These are phyloP conservation scores for Mus spicilegus DNA, from an alignment of 2,113 vertebrate genomes.

Conservation along the genomic window DNA sequence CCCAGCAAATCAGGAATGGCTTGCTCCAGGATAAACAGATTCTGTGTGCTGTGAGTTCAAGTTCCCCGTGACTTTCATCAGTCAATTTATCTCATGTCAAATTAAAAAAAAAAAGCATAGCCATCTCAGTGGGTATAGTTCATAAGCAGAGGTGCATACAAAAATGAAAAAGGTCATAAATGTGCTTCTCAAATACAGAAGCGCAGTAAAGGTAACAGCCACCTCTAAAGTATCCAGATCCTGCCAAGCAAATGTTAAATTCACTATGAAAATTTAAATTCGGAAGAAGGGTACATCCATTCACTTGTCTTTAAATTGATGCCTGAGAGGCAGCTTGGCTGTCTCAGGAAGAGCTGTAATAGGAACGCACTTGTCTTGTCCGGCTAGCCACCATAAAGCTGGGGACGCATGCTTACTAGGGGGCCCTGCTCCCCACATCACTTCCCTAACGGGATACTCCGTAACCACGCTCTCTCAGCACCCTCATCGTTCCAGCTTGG, in stretches of 20 bases:
- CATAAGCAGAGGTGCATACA: not conserved
- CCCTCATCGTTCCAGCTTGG: slow-evolving; percentile 60
- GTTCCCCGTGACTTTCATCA: not conserved
- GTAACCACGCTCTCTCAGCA: not conserved
- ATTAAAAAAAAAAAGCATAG: not conserved
- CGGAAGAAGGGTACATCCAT: not conserved
- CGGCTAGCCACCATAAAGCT: not conserved
- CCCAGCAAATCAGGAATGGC: not conserved
- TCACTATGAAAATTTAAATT: slow-evolving; percentile 28
- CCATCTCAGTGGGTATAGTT: slow-evolving; percentile 35
- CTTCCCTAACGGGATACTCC: slow-evolving; percentile 35
- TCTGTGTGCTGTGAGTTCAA: not conserved
- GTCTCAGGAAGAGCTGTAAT: not conserved
- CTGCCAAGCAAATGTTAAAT: not conserved
- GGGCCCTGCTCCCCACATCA: not conserved
- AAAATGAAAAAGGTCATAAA: slow-evolving; percentile 1
- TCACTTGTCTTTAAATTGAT: not conserved
- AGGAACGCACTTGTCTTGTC: not conserved
- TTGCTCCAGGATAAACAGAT: not conserved
- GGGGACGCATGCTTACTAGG: slow-evolving; percentile 13
- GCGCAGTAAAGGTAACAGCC: slow-evolving; percentile 37
- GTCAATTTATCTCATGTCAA: slow-evolving; percentile 35
- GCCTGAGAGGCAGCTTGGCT: slow-evolving; percentile 32
- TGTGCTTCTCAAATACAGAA: not conserved
- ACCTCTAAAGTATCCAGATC: slow-evolving; percentile 41